Evolutionary conservation across 2,113 vertebrate species (phyloP), one percentile per base, ranked within the genome.

Genomic region (Pao palembangensis): DNA sequence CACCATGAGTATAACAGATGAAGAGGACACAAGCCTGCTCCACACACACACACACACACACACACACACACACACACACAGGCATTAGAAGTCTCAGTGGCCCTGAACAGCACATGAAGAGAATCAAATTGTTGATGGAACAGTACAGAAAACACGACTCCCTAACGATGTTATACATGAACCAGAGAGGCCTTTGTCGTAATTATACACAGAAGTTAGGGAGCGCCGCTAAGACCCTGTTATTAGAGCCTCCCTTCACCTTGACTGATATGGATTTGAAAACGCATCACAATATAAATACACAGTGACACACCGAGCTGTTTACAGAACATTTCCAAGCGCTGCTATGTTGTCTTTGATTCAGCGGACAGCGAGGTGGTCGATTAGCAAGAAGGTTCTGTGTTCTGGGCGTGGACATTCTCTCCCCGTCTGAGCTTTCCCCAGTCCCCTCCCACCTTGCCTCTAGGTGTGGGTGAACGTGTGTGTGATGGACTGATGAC

Each of bases 81-180:
- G 11, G 19, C 31, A 19, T 46, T 38, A 16, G 1, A 18, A 44
- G 6, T 43, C 25, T 47, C 61, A 43, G 25, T 2, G 8, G 50
- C 1, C 48, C 18, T 10, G 19, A 72, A 16, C 62, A 0, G 38
- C 16, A 47, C 18, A 58, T 64, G 51, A 75, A 61, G 4, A 62
- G 19, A 75, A 61, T 72, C 53, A 54, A 64, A 76, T 63, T 62
- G 56, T 77, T 62, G 55, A 80, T 55, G 56, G 23, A 59, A 49
- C 25, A 48, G n/a, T 21, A 56, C 52, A 54, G 49, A 44, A 38
- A 47, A 61, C 61, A 76, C 61, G n/a, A 70, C 11, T 23, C 13
- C 0, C 18, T 49, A 34, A 54, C 51, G 65, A 18, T n/a, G 8
- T 38, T 63, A 47, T 73, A 6, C n/a, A 6, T 12, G 14, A 16